Percentiles rank a stretch among this genome's conserved stretches.
These are phyloP conservation scores for Drosophila mimetica DNA, from an alignment of 2,888 invertebrate genomes.

Conservation along the genomic window DNA sequence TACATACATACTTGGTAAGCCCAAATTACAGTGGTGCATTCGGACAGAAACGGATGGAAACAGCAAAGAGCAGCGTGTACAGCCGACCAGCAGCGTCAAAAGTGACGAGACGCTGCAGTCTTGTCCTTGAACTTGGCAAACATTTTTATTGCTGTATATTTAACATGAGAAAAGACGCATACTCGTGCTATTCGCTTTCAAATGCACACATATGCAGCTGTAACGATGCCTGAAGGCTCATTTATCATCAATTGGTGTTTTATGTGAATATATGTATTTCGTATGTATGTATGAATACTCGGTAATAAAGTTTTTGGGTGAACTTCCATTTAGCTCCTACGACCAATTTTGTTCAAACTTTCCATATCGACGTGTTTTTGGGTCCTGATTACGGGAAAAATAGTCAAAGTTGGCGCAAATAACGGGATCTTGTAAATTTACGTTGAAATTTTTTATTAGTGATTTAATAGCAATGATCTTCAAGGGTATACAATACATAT, in stretches of 20 bases:
- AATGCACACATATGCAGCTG: slow-evolving; percentile 42
- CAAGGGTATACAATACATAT: too few species aligned
- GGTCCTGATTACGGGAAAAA: too few species aligned
- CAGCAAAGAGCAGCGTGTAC: slow-evolving; percentile 44
- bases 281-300: too few species aligned
- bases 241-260: not conserved
- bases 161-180: slow-evolving; percentile 46
- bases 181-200: slow-evolving; percentile 18
- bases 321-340: too few species aligned
- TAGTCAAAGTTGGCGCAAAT: too few species aligned
- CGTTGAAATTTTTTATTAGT: too few species aligned
- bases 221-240: slow-evolving; percentile 11
- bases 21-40: not conserved
- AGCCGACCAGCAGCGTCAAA: slow-evolving; percentile 70
- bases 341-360: too few species aligned
- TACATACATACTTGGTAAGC: slow-evolving; percentile 14
- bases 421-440: too few species aligned
- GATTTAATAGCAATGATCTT: too few species aligned
- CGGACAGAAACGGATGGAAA: slow-evolving; percentile 29
- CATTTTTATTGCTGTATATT: slow-evolving; percentile 30
- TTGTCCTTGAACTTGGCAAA: slow-evolving; percentile 80
- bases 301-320: too few species aligned
- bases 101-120: slow-evolving; percentile 65
- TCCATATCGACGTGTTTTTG: too few species aligned
- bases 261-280: too few species aligned